These are phyloP conservation scores for Montifringilla adamsi DNA, from an alignment of 2,113 vertebrate species.

Conservation along the genomic window DNA sequence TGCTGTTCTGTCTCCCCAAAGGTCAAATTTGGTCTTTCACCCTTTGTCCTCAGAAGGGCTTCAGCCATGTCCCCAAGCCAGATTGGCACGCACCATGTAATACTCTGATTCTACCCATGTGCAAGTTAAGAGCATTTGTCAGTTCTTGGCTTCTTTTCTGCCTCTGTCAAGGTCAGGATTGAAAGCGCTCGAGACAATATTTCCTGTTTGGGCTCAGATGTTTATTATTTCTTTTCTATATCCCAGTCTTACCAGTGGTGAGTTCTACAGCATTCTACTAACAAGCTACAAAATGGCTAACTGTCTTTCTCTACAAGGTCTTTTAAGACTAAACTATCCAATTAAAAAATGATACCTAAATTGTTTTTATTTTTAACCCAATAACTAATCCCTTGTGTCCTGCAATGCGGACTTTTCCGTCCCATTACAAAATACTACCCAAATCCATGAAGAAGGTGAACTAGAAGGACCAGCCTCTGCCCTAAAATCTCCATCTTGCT, in stretches of 20 bases:
- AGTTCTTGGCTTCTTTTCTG: not conserved
- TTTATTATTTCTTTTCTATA: not conserved
- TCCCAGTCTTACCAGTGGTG: not conserved
- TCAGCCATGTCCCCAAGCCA: too few relatives aligned
- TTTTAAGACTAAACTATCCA: not conserved
- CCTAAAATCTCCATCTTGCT: not conserved
- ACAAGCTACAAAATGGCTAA: not conserved
- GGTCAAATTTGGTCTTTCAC: not conserved
- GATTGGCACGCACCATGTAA: accelerated
- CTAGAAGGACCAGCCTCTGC: not conserved
- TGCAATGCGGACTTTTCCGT: not conserved
- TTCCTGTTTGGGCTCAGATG: not conserved
- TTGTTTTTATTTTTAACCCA: not conserved
- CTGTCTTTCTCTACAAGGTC: not conserved
- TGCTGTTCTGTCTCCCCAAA: not conserved
- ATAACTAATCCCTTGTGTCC: not conserved
- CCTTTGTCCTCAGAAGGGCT: not conserved
- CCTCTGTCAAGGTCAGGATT: not conserved
- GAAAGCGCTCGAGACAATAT: not conserved
- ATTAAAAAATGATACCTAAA: not conserved
- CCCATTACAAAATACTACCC: not conserved
- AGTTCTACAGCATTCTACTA: not conserved
- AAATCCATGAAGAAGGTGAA: not conserved
- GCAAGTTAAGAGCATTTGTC: not conserved
- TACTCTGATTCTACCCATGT: not conserved